Base-by-base conservation (phyloP, 2,888 invertebrate genomes). In the Atrina japonica region DNA sequence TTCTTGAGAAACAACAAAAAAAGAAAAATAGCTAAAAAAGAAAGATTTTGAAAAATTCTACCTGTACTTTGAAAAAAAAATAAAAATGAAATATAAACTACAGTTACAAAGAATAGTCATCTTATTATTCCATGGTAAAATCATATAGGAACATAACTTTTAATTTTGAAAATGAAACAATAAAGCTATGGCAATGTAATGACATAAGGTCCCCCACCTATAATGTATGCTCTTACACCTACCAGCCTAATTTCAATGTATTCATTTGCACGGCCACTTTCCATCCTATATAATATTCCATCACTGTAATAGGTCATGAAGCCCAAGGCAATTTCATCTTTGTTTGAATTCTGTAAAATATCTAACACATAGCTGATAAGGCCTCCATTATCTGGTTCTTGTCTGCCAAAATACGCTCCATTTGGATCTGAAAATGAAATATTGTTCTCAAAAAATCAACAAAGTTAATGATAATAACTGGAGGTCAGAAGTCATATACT, bases 221-320 rank as follows among this genome's bases (percentile, higher is more conserved):
- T n/a, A n/a, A n/a, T n/a, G n/a, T n/a, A n/a, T n/a, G n/a, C n/a
- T n/a, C 35, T 7, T 35, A 40, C 3, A 78, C 84, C 74, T 66
- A 89, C 89, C 84, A 90, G 70, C 73, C 75, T 80, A 7, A 88
- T 77, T 53, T 89, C 86, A 16, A 90, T 88, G 73, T 79, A 90
- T 50, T 90, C 87, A 18, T 77, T 74, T 9, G 74, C 76, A 6
- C 70, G 67, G 41, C 86, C 84, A 58, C 86, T 86, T n/a, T 85
- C 83, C 3, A 88, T 64, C 43, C 86, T 79, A 52, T 85, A 76
- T 1, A 90, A 66, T 0, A 87, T 83, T 5, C 88, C 89, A 25
- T 83, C 80, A 41, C 76, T 71, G n/a, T 84, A 73, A 70, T 83
- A 81, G 0, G 90, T 90, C 88, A 87, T 90, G 66, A 90, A 89